Percentiles rank a stretch among this genome's conserved stretches.
These are phyloP conservation scores for Leucozona laternaria DNA, from an alignment of 2,888 invertebrate species.

Conservation along the genomic window DNA sequence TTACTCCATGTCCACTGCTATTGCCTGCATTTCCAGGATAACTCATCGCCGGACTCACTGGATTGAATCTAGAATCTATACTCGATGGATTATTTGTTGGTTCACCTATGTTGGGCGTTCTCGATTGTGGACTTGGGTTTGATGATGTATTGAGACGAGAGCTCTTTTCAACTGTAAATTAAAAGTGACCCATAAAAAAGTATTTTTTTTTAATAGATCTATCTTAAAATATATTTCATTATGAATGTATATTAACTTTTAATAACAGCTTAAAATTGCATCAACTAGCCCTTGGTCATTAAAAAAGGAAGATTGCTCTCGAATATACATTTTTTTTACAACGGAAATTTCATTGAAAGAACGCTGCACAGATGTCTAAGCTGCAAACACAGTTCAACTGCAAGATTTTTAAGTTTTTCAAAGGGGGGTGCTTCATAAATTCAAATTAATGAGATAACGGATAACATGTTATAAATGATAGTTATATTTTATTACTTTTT, in stretches of 20 bases:
- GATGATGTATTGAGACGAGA: constrained; percentile 84
- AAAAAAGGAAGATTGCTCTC: not conserved
- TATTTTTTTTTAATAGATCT: not conserved
- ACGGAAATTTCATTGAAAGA: not conserved
- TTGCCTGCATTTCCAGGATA: constrained; percentile 77
- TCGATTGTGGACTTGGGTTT: constrained; percentile 81
- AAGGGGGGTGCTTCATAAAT: too few relatives aligned
- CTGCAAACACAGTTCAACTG: not conserved
- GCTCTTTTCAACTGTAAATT: constrained; percentile 81
- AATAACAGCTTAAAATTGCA: not conserved
- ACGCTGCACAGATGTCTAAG: not conserved
- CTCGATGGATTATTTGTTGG: constrained; percentile 77
- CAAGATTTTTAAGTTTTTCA: not conserved
- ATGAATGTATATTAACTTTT: too few relatives aligned
- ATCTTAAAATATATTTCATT: not conserved
- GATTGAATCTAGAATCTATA: constrained; percentile 80
- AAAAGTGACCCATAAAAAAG: not conserved
- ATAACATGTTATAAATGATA: not conserved
- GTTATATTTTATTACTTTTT: not conserved
- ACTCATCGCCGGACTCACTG: constrained; percentile 81
- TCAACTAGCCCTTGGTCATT: not conserved
- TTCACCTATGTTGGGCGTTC: constrained; percentile 80
- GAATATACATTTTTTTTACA: not conserved
- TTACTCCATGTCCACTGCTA: constrained; percentile 59
- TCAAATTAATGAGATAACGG: too few relatives aligned